Conservation (phyloP, 35 echinoderm and acorn worm species). For the Nesometra sesokonis region DNA sequence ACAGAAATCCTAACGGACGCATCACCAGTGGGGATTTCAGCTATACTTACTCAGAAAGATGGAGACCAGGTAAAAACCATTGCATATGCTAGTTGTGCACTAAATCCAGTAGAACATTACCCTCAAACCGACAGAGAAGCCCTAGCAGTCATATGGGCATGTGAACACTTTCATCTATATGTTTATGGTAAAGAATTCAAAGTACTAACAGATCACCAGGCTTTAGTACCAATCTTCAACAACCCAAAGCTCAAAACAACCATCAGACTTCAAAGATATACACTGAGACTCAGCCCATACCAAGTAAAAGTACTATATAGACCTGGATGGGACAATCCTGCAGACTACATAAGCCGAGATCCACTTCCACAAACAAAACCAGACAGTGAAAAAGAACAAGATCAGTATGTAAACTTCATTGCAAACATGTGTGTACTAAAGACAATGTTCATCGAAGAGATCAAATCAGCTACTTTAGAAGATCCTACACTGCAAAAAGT, state of each 20-base stretch:
- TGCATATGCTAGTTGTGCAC: too few species aligned
- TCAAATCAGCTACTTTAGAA: background rate
- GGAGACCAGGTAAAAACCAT: too few species aligned
- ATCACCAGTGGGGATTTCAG: background rate
- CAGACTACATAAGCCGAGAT: background rate
- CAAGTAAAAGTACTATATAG: slow-evolving; percentile 6
- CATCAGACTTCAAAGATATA: slow-evolving; percentile 22
- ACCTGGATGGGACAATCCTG: slow-evolving; percentile 4
- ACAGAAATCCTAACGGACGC: background rate
- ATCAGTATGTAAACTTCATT: background rate
- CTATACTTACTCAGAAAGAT: background rate
- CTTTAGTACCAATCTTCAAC: slow-evolving; percentile 11
- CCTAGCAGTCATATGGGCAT: too few species aligned
- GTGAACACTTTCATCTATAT: background rate
- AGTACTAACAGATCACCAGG: slow-evolving; percentile 37
- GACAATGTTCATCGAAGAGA: background rate
- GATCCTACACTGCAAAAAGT: background rate
- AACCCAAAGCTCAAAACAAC: slow-evolving; percentile 2
- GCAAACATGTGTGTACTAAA: background rate
- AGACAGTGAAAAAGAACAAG: background rate
- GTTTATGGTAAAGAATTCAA: slow-evolving; percentile 11
- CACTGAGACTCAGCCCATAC: slow-evolving; percentile 19
- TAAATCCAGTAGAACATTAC: slow-evolving; percentile 4
- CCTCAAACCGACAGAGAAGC: slow-evolving; percentile 13
- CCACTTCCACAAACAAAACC: background rate